phyloP scores from a whole-genome alignment of 2,888 invertebrate species.

The Tiphia femorata region DNA sequence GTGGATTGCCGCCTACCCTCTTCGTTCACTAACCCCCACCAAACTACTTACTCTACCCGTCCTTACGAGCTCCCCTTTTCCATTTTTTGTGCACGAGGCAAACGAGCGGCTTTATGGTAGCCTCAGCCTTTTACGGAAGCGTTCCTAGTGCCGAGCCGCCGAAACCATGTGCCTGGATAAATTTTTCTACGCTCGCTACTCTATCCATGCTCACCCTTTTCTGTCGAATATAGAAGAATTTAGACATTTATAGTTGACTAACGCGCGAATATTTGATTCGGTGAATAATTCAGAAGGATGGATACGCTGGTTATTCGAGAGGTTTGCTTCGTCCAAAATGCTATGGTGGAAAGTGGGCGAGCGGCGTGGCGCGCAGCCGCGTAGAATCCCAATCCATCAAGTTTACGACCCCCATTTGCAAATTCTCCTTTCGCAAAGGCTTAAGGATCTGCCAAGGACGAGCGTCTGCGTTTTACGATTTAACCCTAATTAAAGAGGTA shows the following conservation, averaged over 20 bases:
- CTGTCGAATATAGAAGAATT: no score
- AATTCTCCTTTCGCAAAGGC: conserved; percentile 59
- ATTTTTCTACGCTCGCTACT: no score
- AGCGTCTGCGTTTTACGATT: conserved; percentile 58
- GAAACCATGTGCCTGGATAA: no score
- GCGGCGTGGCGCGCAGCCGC: no score
- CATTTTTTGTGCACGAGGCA: conserved; percentile 50
- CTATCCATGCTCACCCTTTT: no score
- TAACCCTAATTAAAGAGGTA: conserved; percentile 67
- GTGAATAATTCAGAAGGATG: no score
- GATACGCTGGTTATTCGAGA: no score
- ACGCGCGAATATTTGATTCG: no score
- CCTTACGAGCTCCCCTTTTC: conserved; percentile 16
- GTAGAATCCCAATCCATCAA: conserved; percentile 51
- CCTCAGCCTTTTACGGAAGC: conserved; percentile 21
- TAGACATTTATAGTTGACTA: no score
- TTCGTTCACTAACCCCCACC: conserved; percentile 10
- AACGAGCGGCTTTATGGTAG: conserved; percentile 60
- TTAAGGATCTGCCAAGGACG: conserved; percentile 47
- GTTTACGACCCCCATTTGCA: conserved; percentile 61
- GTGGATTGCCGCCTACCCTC: conserved; percentile 37
- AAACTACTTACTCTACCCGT: conserved; percentile 3
- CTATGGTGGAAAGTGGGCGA: conserved; percentile 42
- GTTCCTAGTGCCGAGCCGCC: no score
- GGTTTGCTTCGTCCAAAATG: conserved; percentile 11